Base-by-base conservation (phyloP, 2,888 invertebrate genomes). In the Pandemis corylana region DNA sequence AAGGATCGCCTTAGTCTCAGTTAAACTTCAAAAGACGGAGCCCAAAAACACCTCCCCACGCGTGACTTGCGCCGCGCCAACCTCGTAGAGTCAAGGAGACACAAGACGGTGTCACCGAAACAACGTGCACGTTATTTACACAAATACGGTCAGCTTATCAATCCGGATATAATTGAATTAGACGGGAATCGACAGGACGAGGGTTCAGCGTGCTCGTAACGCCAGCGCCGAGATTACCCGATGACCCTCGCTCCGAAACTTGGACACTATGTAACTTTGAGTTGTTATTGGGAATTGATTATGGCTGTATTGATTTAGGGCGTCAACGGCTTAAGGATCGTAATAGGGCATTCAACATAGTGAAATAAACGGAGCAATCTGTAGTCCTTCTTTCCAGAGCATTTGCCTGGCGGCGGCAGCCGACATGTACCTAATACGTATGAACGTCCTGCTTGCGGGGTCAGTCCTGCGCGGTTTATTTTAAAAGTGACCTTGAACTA, bases 141-240 rank as follows among this genome's bases (percentile, higher is more conserved):
- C 72, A 72, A 74, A 72, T 72, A 76, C 71, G 67, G 75, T 28
- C 67, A 73, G 78, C 78, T 82, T 80, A 81, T 82, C 78, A 76
- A 76, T 77, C 72, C 69, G 75, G 75, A 71, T 71, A 75, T 76
- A 79, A 80, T 82, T 79, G 78, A 84, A 81, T 82, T 77, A 81
- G 73, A 78, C 76, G 75, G 77, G 75, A 77, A 78, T 77, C 77
- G 75, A 67, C 75, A 56, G 71, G 75, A 75, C 75, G 75, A 75
- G 75, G 75, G 75, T 74, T 51, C 59, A 61, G 65, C 74, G 74
- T 74, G 74, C 74, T 53, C 69, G 44, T 65, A 42, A 44, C 42
- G 42, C 20, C 74, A 46, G 13, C 66, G 65, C 61, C 51, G 74
- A 74, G 74, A 74, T 74, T 74, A 74, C 61, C 49, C 68, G 69